A percentile compares a stretch with the other conserved stretches of the same genome.
These are phyloP conservation scores for Genyomyrus donnyi DNA, from an alignment of 2,113 vertebrate genomes.

Conservation along the genomic window DNA sequence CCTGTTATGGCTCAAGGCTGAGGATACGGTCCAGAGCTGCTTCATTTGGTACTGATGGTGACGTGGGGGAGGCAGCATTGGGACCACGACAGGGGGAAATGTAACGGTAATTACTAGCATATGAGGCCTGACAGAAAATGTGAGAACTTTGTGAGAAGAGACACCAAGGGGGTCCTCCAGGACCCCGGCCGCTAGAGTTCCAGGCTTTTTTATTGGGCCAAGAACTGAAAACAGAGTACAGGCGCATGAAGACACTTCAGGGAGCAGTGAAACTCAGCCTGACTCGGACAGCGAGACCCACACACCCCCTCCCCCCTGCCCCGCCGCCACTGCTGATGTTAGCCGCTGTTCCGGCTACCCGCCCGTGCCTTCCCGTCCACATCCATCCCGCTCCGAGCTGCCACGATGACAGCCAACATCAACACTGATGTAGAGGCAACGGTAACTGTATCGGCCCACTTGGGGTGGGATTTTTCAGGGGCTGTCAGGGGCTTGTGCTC, in stretches of 20 bases:
- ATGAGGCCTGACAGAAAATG: neutral
- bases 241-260: conserved; percentile 30
- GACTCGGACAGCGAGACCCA: neutral
- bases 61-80: neutral
- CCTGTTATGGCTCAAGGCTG: neutral
- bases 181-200: conserved; percentile 20
- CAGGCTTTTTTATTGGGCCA: conserved; percentile 4
- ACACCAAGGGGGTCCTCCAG: neutral
- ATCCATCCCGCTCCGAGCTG: neutral
- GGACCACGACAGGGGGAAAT: neutral
- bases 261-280: conserved; percentile 32
- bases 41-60: neutral
- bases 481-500: neutral
- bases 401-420: neutral
- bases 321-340: conserved; percentile 22
- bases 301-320: conserved; percentile 36
- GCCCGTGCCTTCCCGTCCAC: neutral
- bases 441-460: neutral
- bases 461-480: neutral
- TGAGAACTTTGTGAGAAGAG: neutral
- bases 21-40: neutral
- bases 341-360: neutral
- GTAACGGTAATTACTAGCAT: neutral
- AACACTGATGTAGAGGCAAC: neutral
- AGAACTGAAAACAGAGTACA: neutral